Conservation (phyloP, 2,113 vertebrate species). For the Zapus hudsonius region DNA sequence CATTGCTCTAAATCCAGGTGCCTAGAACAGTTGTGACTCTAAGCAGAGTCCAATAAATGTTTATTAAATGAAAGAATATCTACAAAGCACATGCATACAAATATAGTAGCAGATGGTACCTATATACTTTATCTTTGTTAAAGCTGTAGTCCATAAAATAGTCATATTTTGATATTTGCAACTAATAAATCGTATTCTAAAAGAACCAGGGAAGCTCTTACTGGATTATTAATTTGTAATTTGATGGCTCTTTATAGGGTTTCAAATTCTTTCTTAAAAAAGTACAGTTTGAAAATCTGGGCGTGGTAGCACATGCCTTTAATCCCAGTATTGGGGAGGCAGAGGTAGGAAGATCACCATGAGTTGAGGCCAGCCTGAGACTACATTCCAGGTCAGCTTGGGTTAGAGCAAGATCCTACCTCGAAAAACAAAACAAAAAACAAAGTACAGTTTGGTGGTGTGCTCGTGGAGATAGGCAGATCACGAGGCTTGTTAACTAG, state of each 20-base stretch:
- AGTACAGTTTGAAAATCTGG: no score
- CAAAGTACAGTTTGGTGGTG: background rate
- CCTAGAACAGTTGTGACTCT: background rate
- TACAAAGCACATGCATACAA: background rate
- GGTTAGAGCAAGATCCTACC: no score
- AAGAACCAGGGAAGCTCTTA: background rate
- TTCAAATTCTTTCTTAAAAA: conserved; percentile 8
- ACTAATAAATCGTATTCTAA: conserved; percentile 37
- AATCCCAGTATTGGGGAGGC: no score
- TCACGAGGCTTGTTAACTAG: no score
- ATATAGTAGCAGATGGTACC: background rate
- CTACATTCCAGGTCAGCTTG: no score
- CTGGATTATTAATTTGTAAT: background rate
- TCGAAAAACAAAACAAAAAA: no score
- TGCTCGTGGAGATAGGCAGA: no score
- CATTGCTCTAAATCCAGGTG: background rate
- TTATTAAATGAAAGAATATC: conserved; percentile 18
- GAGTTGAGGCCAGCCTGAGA: no score
- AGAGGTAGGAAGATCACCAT: background rate
- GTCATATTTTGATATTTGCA: background rate
- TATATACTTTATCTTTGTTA: background rate
- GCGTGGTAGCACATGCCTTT: no score
- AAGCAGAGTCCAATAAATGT: background rate
- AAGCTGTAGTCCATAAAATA: background rate
- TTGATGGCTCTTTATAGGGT: background rate